Percentiles rank a stretch among this genome's conserved stretches.
Evolutionary conservation across 2,888 invertebrate genomes (phyloP).

Genomic region (Parasteatoda lunata): DNA sequence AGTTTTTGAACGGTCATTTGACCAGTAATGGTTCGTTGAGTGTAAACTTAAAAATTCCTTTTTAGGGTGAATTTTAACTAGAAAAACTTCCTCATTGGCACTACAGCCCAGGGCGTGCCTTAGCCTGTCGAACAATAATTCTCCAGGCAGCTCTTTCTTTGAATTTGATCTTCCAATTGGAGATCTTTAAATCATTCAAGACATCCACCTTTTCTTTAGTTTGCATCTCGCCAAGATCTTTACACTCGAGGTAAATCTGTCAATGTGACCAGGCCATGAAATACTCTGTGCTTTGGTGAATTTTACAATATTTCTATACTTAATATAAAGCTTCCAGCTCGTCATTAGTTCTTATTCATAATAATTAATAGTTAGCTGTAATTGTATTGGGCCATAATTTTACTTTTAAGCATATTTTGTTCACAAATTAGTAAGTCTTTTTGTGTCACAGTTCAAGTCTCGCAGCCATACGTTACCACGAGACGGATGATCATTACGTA

Average conservation of each 20-base stretch:
- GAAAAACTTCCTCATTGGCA: background rate
- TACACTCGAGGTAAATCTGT: background rate
- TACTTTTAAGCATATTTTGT: too few species aligned
- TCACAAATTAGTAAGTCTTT: too few species aligned
- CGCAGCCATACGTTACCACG: too few species aligned
- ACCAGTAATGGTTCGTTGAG: too few species aligned
- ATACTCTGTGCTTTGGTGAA: background rate
- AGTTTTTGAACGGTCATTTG: too few species aligned
- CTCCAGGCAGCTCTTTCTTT: background rate
- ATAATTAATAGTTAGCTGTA: background rate
- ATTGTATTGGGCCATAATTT: too few species aligned
- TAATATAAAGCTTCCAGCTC: background rate
- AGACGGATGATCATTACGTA: too few species aligned
- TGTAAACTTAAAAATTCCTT: too few species aligned
- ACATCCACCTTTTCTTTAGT: too few species aligned
- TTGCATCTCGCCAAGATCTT: too few species aligned
- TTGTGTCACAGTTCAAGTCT: too few species aligned
- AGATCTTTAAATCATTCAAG: background rate
- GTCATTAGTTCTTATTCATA: background rate
- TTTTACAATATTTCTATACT: background rate
- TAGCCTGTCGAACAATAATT: background rate
- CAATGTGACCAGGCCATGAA: background rate
- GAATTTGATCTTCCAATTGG: background rate
- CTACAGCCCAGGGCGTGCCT: background rate
- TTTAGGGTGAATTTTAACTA: too few species aligned